These are phyloP conservation scores for Picus viridis DNA, from an alignment of 2,797 vertebrate genomes.

Conservation along the genomic window DNA sequence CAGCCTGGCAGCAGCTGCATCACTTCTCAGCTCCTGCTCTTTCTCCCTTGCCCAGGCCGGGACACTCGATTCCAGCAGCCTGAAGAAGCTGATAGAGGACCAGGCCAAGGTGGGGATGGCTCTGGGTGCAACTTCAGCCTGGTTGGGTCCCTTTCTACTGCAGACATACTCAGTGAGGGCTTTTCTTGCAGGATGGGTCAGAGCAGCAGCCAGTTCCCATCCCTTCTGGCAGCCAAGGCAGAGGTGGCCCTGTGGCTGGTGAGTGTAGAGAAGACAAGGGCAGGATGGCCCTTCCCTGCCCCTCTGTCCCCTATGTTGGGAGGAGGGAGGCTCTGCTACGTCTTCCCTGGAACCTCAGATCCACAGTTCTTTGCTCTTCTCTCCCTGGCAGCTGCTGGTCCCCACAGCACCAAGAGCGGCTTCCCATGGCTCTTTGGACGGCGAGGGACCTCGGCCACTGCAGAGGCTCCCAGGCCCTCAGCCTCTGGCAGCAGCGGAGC, in stretches of 20 bases:
- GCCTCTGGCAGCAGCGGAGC: background rate
- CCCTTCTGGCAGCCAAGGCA: background rate
- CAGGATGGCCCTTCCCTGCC: background rate
- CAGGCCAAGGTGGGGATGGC: no score
- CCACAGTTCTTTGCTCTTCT: background rate
- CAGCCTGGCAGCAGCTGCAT: background rate
- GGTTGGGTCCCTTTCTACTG: background rate
- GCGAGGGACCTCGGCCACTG: background rate
- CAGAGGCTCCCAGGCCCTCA: background rate
- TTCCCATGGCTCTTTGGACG: background rate
- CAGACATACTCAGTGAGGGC: rapidly evolving
- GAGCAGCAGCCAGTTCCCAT: rapidly evolving
- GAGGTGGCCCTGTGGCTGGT: background rate
- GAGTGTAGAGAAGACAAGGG: background rate
- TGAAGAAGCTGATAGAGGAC: background rate
- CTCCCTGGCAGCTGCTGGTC: background rate
- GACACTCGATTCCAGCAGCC: background rate
- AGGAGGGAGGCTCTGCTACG: rapidly evolving
- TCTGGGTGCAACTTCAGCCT: no score
- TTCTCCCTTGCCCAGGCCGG: background rate
- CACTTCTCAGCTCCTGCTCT: background rate
- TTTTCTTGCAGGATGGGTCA: background rate
- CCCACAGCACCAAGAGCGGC: background rate
- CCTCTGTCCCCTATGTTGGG: no score
- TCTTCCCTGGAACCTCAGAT: background rate